A percentile compares a stretch with the other conserved stretches of the same genome.
Evolutionary conservation across 2,888 invertebrate species (phyloP).

Genomic region (Cylindroiulus punctatus): DNA sequence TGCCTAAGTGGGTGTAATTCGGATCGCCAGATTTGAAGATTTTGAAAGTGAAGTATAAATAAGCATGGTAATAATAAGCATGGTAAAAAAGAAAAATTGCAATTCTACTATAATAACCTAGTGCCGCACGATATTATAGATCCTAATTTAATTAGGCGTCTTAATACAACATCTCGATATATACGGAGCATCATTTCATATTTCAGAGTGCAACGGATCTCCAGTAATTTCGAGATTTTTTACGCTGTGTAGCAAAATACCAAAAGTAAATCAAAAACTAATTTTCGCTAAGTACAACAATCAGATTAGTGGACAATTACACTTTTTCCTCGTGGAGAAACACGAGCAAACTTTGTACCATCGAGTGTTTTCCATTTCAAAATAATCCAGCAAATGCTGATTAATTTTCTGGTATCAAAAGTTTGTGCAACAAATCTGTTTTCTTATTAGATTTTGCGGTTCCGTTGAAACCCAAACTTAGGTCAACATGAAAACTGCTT

Average conservation of each 20-base stretch:
- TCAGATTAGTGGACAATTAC: conserved; percentile 10
- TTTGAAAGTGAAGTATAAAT: too few relatives aligned
- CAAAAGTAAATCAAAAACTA: conserved; percentile 30
- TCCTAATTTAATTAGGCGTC: conserved; percentile 30
- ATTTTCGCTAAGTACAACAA: conserved; percentile 24
- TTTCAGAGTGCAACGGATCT: background rate
- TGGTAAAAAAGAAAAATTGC: conserved; percentile 4
- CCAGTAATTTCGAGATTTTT: background rate
- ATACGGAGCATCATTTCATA: background rate
- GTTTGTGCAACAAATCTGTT: background rate
- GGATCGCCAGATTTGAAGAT: too few relatives aligned
- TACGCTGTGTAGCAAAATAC: background rate
- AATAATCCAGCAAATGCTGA: background rate
- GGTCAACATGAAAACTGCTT: too few relatives aligned
- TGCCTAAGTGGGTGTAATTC: too few relatives aligned
- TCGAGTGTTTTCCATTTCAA: conserved; percentile 5
- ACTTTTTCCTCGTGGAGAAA: background rate
- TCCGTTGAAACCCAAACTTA: too few relatives aligned
- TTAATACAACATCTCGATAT: conserved; percentile 17
- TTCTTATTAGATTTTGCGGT: background rate
- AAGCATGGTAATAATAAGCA: too few relatives aligned
- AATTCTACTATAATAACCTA: background rate
- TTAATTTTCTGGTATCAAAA: background rate
- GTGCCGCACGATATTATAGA: background rate
- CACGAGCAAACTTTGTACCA: background rate